A percentile compares a stretch with the other conserved stretches of the same genome.
Conservation (phyloP, 1,140 invertebrate genomes). For the Ylistrum balloti region DNA sequence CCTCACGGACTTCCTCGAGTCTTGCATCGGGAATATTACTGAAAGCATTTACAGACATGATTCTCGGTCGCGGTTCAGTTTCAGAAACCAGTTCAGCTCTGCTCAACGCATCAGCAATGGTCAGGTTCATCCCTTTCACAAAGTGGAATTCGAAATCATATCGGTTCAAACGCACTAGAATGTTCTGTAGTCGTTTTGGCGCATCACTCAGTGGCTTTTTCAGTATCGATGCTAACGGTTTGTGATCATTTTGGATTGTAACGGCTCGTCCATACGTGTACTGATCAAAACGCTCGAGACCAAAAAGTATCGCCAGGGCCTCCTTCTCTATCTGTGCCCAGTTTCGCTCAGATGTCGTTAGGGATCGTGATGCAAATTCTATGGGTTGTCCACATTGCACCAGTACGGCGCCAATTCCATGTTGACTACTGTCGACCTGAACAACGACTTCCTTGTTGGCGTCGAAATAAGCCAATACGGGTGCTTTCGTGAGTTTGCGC, state of each 20-base stretch:
- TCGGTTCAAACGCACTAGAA: too few species aligned
- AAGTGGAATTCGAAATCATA: constrained; percentile 61
- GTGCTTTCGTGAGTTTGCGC: constrained; percentile 60
- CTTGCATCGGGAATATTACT: constrained; percentile 57
- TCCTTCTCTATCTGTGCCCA: too few species aligned
- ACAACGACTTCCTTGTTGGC: too few species aligned
- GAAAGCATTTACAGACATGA: not conserved
- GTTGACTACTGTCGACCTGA: too few species aligned
- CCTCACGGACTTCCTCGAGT: constrained; percentile 53
- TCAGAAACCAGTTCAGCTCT: not conserved
- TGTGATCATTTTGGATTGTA: too few species aligned
- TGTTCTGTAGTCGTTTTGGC: too few species aligned
- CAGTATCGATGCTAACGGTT: too few species aligned
- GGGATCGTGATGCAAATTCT: constrained; percentile 81
- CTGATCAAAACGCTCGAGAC: constrained; percentile 69
- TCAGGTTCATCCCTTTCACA: constrained; percentile 36
- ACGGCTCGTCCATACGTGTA: constrained; percentile 73
- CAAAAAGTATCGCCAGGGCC: constrained; percentile 84
- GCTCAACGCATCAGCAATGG: constrained; percentile 46
- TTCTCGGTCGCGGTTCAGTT: too few species aligned
- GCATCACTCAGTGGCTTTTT: too few species aligned
- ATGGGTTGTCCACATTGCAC: too few species aligned
- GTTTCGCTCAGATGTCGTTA: constrained; percentile 80
- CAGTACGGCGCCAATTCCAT: too few species aligned
- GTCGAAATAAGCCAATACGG: too few species aligned